These are phyloP conservation scores for Parthenolecanium corni DNA, from an alignment of 2,888 invertebrate species.

Conservation along the genomic window DNA sequence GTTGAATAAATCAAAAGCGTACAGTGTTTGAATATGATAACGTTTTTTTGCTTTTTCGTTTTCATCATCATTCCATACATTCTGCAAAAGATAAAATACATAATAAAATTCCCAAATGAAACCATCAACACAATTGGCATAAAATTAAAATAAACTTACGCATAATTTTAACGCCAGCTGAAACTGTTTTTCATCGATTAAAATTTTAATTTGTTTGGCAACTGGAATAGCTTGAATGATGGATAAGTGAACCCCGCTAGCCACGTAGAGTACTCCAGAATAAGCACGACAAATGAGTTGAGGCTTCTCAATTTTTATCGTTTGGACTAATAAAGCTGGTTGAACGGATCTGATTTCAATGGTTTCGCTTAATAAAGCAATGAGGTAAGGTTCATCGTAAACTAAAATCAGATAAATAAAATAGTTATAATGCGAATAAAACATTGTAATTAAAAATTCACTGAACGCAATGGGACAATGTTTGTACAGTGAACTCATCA, in stretches of 20 bases:
- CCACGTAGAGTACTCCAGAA: slow-evolving; percentile 71
- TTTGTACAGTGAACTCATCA: neutral
- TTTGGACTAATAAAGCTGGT: slow-evolving; percentile 68
- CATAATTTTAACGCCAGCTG: slow-evolving; percentile 83
- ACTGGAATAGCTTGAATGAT: slow-evolving; percentile 69
- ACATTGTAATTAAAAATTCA: neutral
- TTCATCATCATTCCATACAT: slow-evolving; percentile 65
- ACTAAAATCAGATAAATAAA: slow-evolving; percentile 43
- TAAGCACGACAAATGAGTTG: slow-evolving; percentile 60
- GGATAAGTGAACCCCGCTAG: slow-evolving; percentile 82
- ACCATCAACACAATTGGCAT: neutral
- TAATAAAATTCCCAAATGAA: slow-evolving; percentile 19
- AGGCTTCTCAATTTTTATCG: slow-evolving; percentile 55
- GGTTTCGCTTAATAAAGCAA: slow-evolving; percentile 70
- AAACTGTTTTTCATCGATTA: slow-evolving; percentile 83
- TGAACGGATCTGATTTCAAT: slow-evolving; percentile 79
- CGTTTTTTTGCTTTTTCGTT: slow-evolving; percentile 70
- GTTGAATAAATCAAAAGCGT: slow-evolving; percentile 83
- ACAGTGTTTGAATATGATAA: slow-evolving; percentile 76
- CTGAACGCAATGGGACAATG: neutral
- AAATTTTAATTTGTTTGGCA: slow-evolving; percentile 66
- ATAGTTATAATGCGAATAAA: neutral
- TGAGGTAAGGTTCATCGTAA: slow-evolving; percentile 86
- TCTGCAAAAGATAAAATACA: slow-evolving; percentile 44
- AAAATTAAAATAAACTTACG: slow-evolving; percentile 45